These are phyloP conservation scores for Megaleporinus macrocephalus DNA, from an alignment of 2,113 vertebrate genomes.

Conservation along the genomic window DNA sequence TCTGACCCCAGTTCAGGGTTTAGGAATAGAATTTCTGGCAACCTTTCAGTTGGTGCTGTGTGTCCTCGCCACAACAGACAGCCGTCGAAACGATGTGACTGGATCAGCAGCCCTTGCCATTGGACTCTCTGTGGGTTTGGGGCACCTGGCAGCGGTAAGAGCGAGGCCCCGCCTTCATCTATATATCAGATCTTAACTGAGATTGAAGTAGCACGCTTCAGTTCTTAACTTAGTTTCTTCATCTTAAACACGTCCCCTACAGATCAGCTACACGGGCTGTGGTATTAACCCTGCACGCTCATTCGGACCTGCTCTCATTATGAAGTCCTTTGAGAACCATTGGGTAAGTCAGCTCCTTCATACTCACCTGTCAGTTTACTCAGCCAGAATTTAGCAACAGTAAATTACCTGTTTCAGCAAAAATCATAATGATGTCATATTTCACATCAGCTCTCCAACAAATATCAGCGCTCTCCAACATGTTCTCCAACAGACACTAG, in stretches of 20 bases:
- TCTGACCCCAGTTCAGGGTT: slow-evolving; percentile 77
- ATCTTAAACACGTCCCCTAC: neutral
- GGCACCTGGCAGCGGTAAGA: slow-evolving; percentile 83
- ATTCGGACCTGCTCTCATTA: slow-evolving; percentile 82
- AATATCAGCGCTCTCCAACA: neutral
- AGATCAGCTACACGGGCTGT: slow-evolving; percentile 89
- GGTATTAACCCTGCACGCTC: slow-evolving; percentile 88
- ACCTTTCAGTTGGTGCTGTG: slow-evolving; percentile 87
- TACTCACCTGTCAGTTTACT: neutral
- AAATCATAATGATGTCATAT: neutral
- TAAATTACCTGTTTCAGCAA: no score
- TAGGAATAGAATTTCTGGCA: slow-evolving; percentile 83
- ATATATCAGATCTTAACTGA: neutral
- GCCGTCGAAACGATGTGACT: slow-evolving; percentile 73
- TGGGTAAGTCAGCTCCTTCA: slow-evolving; percentile 75
- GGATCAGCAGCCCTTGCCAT: slow-evolving; percentile 82
- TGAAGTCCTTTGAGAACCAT: slow-evolving; percentile 79
- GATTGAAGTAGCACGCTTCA: neutral
- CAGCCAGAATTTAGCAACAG: neutral
- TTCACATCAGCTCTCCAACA: neutral
- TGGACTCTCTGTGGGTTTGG: slow-evolving; percentile 83
- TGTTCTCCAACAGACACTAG: neutral
- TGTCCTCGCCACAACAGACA: slow-evolving; percentile 83
- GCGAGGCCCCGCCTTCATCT: no score
- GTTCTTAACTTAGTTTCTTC: neutral